Evolutionary conservation across 2,888 invertebrate genomes (phyloP).

Genomic region (Eueremaeus valkanovi): DNA sequence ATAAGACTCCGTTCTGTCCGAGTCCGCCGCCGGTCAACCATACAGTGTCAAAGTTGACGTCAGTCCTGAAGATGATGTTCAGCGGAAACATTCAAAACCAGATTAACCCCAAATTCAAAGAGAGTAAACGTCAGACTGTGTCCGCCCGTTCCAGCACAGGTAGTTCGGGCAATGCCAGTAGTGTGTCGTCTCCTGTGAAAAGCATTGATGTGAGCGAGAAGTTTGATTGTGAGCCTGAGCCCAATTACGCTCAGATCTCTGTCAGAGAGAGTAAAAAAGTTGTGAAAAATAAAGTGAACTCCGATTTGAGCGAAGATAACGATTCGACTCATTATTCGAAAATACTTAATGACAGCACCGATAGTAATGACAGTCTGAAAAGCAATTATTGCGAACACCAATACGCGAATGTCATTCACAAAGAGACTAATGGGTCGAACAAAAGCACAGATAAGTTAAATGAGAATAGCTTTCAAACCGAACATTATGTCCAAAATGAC

Average conservation of each 20-base stretch:
- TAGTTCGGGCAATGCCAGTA: slow-evolving; percentile 23
- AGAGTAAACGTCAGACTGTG: not conserved
- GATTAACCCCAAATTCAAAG: not conserved
- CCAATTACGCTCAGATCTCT: not conserved
- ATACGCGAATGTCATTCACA: not conserved
- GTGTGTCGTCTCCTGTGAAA: not conserved
- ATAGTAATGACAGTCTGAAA: not conserved
- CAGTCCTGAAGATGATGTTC: slow-evolving; percentile 34
- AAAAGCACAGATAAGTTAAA: not conserved
- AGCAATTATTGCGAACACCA: not conserved
- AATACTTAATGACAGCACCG: slow-evolving; percentile 1
- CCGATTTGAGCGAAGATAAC: too few relatives aligned
- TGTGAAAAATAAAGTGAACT: not conserved
- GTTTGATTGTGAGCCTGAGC: not conserved
- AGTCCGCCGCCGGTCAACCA: slow-evolving; percentile 26
- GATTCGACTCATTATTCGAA: slow-evolving; percentile 9
- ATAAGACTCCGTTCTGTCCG: slow-evolving; percentile 13
- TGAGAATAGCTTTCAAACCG: slow-evolving; percentile 28
- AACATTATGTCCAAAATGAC: slow-evolving; percentile 46
- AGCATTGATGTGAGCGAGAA: not conserved
- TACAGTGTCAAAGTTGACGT: slow-evolving; percentile 31
- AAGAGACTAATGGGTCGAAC: not conserved
- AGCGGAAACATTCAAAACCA: not conserved
- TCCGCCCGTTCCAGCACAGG: slow-evolving; percentile 1
- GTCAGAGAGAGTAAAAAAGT: too few relatives aligned